phyloP scores from a whole-genome alignment of 2,113 vertebrate genomes.

The Stegastes partitus region DNA sequence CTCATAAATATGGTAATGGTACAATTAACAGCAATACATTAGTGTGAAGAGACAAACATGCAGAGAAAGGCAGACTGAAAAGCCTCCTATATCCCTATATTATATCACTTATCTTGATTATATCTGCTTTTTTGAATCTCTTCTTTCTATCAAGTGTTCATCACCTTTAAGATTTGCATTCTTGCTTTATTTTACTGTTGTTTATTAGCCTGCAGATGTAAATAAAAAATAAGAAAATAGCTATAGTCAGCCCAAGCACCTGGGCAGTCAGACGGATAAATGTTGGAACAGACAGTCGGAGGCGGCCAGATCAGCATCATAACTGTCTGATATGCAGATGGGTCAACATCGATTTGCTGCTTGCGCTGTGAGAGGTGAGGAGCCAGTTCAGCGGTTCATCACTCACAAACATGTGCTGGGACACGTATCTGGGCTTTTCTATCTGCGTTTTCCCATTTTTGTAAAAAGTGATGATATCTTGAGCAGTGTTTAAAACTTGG shows the following conservation, averaged over 20 bases:
- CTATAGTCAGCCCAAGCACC: neutral
- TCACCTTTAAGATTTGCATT: neutral
- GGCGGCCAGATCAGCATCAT: neutral
- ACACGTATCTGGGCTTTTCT: neutral
- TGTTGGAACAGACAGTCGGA: conserved; percentile 17
- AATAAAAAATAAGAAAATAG: too few species aligned
- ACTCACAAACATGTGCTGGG: neutral
- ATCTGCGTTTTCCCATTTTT: neutral
- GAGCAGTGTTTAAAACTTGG: too few species aligned
- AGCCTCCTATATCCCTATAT: neutral
- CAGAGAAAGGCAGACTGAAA: neutral
- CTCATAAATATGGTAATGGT: conserved; percentile 11
- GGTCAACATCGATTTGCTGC: neutral
- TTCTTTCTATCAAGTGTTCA: too few species aligned
- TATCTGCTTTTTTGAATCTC: too few species aligned
- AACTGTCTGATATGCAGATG: conserved; percentile 14
- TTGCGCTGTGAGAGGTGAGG: neutral
- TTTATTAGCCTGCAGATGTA: neutral
- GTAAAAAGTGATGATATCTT: too few species aligned
- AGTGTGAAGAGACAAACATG: neutral
- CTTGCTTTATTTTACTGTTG: neutral
- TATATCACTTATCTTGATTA: too few species aligned
- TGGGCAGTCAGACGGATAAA: conserved; percentile 6
- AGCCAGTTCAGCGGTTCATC: neutral
- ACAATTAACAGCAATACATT: neutral